A percentile compares a stretch with the other conserved stretches of the same genome.
Evolutionary conservation across 1,140 invertebrate genomes (phyloP).

Genomic region (Rhyacophila brunnea): DNA sequence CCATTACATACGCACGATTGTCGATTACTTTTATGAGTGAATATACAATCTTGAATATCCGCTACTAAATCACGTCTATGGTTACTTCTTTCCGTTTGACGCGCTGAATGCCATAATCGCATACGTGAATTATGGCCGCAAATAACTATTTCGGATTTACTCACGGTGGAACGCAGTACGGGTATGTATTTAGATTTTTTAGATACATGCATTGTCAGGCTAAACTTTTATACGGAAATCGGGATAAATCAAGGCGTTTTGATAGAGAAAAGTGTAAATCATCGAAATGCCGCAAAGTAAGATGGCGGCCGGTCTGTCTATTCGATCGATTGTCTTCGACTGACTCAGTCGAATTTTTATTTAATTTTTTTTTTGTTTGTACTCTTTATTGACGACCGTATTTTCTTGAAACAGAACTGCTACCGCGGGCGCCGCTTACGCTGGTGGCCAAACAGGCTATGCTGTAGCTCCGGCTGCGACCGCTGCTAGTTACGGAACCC

Average conservation of each 20-base stretch:
- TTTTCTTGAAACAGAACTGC: conserved; percentile 49
- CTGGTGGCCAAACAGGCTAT: conserved; percentile 77
- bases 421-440: conserved; percentile 72
- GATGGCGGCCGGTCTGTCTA: conserved; percentile 21
- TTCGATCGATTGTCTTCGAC: conserved; percentile 21
- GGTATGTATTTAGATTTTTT: conserved; percentile 57
- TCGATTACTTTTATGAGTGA: too few species aligned
- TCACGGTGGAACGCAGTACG: conserved; percentile 86
- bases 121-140: conserved; percentile 71
- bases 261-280: not conserved
- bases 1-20: too few species aligned
- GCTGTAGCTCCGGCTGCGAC: conserved; percentile 76
- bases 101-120: conserved; percentile 19
- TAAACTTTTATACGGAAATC: too few species aligned
- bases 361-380: not conserved
- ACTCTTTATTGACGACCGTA: not conserved
- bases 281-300: conserved; percentile 21
- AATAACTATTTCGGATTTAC: conserved; percentile 93
- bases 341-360: not conserved
- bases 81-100: conserved; percentile 22
- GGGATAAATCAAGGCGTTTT: too few species aligned
- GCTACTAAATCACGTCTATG: conserved; percentile 1
- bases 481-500: conserved; percentile 74
- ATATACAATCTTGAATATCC: conserved; percentile 5
- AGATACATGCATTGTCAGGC: conserved; percentile 14